Conservation (phyloP, 2,888 invertebrate genomes). For the Leptogaster cylindrica region DNA sequence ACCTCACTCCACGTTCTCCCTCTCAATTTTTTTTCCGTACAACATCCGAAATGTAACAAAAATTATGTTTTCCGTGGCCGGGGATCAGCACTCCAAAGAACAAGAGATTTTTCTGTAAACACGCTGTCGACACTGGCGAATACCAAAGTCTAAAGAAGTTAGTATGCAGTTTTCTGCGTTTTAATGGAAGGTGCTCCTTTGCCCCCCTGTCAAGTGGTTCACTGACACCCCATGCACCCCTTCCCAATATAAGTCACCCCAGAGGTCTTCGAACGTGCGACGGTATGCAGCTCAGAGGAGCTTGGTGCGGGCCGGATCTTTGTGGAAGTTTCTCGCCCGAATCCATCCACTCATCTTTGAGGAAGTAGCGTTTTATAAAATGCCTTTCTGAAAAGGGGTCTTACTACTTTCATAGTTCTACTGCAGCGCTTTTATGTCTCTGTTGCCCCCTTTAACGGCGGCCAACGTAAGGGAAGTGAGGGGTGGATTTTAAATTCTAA, state of each 20-base stretch:
- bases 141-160: slow-evolving; percentile 19
- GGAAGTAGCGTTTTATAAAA: slow-evolving; percentile 29
- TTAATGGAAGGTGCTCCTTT: slow-evolving; percentile 34
- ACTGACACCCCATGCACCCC: slow-evolving; percentile 29
- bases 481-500: too few species aligned
- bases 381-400: slow-evolving; percentile 10
- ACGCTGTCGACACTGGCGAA: not conserved
- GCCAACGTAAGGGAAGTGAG: too few species aligned
- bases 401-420: not conserved
- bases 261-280: slow-evolving; percentile 4
- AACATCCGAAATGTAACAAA: not conserved
- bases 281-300: too few species aligned
- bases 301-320: slow-evolving; percentile 21
- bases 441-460: not conserved
- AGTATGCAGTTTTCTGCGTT: slow-evolving; percentile 29
- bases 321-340: slow-evolving; percentile 10
- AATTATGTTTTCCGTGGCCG: slow-evolving; percentile 6
- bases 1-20: too few species aligned
- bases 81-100: not conserved
- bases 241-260: slow-evolving; percentile 21
- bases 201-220: slow-evolving; percentile 15
- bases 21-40: slow-evolving; percentile 5
- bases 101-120: not conserved
- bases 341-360: slow-evolving; percentile 35
- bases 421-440: slow-evolving; percentile 18